These are phyloP conservation scores for Ypsolopha sequella DNA, from an alignment of 2,888 invertebrate species.

Conservation along the genomic window DNA sequence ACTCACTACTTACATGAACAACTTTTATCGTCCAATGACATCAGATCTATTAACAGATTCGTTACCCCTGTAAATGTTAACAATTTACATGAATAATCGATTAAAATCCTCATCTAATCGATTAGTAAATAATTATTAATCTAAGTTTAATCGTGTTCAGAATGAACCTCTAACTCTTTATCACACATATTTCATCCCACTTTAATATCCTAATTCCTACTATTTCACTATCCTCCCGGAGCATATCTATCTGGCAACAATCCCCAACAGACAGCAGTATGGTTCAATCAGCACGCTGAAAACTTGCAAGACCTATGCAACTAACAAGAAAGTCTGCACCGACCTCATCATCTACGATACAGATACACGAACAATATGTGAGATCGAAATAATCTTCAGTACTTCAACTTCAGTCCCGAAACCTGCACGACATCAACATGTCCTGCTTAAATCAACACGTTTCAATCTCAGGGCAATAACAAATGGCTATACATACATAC, in stretches of 20 bases:
- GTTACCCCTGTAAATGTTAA: background rate
- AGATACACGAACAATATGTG: conserved; percentile 1
- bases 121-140: background rate
- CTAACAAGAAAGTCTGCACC: background rate
- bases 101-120: background rate
- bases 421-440: background rate
- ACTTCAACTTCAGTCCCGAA: background rate
- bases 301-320: conserved; percentile 1
- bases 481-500: conserved; percentile 6
- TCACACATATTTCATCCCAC: conserved; percentile 5
- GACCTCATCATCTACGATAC: background rate
- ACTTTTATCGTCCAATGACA: background rate
- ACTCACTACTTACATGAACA: background rate
- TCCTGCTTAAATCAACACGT: conserved; percentile 4
- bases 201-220: conserved; percentile 4
- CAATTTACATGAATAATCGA: background rate
- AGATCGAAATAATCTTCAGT: conserved; percentile 1
- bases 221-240: conserved; percentile 6
- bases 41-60: background rate
- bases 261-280: conserved; percentile 5
- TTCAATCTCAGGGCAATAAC: background rate
- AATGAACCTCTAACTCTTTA: conserved; percentile 1
- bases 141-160: background rate
- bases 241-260: conserved; percentile 5
- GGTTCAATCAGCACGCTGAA: background rate